These are phyloP conservation scores for Silurus lanzhouensis DNA, from an alignment of 2,797 vertebrate genomes.

Conservation along the genomic window DNA sequence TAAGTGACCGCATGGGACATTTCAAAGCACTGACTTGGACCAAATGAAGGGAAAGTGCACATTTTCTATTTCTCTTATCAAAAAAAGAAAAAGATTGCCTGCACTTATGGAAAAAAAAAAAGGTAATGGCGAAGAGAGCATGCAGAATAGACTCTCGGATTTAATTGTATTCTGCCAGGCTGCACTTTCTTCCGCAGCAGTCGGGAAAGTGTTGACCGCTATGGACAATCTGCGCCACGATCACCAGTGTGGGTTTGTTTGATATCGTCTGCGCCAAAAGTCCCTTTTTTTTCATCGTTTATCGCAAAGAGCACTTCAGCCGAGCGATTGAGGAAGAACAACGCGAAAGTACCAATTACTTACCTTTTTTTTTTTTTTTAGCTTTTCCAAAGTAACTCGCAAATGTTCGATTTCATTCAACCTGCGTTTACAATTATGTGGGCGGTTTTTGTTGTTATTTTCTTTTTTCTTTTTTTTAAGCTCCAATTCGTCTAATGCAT, in stretches of 20 bases:
- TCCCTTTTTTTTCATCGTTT: neutral
- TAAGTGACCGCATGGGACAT: slow-evolving; percentile 31
- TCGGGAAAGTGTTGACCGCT: neutral
- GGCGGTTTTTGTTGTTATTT: too few relatives aligned
- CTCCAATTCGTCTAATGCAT: too few relatives aligned
- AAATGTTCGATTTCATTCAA: neutral
- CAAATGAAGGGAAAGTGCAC: slow-evolving; percentile 26
- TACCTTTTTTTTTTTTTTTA: neutral
- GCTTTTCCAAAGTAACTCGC: neutral
- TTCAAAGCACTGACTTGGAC: slow-evolving; percentile 16
- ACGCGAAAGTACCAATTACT: slow-evolving; percentile 8
- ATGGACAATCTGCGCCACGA: neutral
- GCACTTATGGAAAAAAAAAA: neutral
- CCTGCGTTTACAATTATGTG: neutral
- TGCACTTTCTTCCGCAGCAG: neutral
- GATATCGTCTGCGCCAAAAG: neutral
- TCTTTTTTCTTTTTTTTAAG: too few relatives aligned
- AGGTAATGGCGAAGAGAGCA: slow-evolving; percentile 5
- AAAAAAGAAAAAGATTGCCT: slow-evolving; percentile 10
- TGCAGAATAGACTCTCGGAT: slow-evolving; percentile 1
- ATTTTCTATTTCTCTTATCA: slow-evolving; percentile 29
- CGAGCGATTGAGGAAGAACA: neutral
- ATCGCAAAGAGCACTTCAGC: slow-evolving; percentile 5
- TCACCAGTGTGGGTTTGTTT: neutral
- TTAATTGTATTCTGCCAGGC: neutral